Conservation (phyloP, 2,888 invertebrate species). For the Neocrepidodera transversa region DNA sequence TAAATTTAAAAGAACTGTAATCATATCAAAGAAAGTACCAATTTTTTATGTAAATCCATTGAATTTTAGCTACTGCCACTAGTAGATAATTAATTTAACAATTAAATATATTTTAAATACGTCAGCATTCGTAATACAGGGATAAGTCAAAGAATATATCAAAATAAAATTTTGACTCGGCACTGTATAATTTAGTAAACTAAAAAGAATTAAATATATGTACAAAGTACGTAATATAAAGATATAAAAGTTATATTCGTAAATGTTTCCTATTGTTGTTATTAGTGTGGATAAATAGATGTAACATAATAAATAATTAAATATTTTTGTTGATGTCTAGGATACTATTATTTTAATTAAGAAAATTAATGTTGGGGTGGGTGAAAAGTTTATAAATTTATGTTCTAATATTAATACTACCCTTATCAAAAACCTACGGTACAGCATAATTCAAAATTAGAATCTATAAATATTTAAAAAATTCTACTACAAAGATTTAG, state of each 20-base stretch:
- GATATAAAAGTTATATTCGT: background rate
- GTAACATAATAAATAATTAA: too few relatives aligned
- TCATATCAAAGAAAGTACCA: constrained; percentile 42
- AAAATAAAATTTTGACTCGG: too few relatives aligned
- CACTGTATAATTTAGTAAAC: too few relatives aligned
- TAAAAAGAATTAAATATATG: background rate
- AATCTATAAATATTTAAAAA: too few relatives aligned
- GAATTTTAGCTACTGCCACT: constrained; percentile 25
- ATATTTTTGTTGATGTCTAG: background rate
- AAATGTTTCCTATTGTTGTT: background rate
- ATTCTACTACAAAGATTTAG: too few relatives aligned
- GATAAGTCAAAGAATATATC: too few relatives aligned
- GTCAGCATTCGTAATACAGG: background rate
- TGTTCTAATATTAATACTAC: too few relatives aligned
- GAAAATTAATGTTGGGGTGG: too few relatives aligned
- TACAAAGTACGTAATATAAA: background rate
- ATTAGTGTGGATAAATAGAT: background rate
- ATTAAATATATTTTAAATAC: background rate
- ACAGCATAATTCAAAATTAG: too few relatives aligned
- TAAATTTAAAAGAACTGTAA: constrained; percentile 31
- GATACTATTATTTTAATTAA: background rate
- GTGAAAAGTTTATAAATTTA: too few relatives aligned
- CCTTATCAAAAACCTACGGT: too few relatives aligned
- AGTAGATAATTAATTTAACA: background rate
- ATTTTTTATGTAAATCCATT: constrained; percentile 14